Conservation (phyloP, 1,140 invertebrate genomes). For the Heterodera carotae region DNA sequence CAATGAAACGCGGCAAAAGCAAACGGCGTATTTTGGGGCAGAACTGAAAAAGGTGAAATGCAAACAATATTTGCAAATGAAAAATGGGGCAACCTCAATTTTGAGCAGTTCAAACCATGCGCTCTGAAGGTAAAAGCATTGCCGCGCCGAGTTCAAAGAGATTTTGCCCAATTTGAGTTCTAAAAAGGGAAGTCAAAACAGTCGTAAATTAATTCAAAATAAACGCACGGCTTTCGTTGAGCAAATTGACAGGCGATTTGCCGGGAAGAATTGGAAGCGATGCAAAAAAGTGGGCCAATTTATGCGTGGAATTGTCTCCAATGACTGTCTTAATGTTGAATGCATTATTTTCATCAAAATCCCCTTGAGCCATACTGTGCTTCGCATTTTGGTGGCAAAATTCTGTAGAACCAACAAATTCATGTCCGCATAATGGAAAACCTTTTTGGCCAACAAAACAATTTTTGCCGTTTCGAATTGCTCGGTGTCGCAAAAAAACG, state of each 20-base stretch:
- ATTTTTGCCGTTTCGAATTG: background rate
- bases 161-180: background rate
- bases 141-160: background rate
- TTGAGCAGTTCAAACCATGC: slow-evolving; percentile 23
- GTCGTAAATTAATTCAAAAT: background rate
- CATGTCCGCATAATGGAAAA: background rate
- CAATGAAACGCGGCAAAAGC: slow-evolving; percentile 27
- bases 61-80: background rate
- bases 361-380: too few relatives aligned
- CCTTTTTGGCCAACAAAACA: background rate
- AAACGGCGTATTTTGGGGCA: background rate
- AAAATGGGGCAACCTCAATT: slow-evolving; percentile 3
- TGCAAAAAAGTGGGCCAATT: background rate
- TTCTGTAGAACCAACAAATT: background rate
- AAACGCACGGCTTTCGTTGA: background rate
- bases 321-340: background rate
- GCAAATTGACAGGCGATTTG: background rate
- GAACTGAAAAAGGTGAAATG: slow-evolving; percentile 7
- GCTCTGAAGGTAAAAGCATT: slow-evolving; percentile 1
- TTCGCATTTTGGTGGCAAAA: background rate
- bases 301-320: background rate
- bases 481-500: background rate
- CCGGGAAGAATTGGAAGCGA: background rate
- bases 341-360: too few relatives aligned
- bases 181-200: background rate